Percentiles rank a stretch among this genome's conserved stretches.
These are phyloP conservation scores for Stenodera caucasica DNA, from an alignment of 2,888 invertebrate genomes.

Conservation along the genomic window DNA sequence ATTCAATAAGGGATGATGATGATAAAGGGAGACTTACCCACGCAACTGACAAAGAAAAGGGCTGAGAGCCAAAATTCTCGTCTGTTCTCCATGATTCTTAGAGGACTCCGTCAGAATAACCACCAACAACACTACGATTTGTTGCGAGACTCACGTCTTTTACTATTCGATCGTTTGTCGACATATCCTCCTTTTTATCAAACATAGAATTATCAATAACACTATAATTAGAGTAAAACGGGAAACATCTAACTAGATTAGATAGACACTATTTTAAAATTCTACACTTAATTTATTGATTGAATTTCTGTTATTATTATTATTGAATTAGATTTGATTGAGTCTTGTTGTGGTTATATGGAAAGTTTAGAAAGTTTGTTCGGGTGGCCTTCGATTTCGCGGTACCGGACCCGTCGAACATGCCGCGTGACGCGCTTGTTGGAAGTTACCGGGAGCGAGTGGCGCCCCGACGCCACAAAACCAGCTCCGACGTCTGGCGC, in stretches of 20 bases:
- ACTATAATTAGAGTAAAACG: neutral
- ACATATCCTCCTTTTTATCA: neutral
- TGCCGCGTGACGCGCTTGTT: conserved; percentile 42
- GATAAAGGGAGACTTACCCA: too few relatives aligned
- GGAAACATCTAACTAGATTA: conserved; percentile 10
- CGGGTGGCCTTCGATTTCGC: conserved; percentile 44
- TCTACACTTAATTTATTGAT: conserved; percentile 9
- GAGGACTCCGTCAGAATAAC: conserved; percentile 31
- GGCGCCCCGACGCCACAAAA: conserved; percentile 48
- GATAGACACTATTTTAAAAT: conserved; percentile 12
- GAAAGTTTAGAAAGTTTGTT: conserved; percentile 18
- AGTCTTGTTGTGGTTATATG: neutral
- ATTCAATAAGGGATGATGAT: neutral
- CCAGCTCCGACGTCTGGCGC: conserved; percentile 43
- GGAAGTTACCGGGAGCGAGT: conserved; percentile 44
- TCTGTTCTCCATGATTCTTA: conserved; percentile 42
- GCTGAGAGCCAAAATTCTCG: conserved; percentile 41
- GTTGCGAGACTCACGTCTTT: conserved; percentile 26
- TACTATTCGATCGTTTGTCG: conserved; percentile 17
- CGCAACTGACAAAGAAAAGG: conserved; percentile 41
- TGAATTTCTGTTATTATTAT: conserved; percentile 1
- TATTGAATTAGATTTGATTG: conserved; percentile 4
- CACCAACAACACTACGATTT: conserved; percentile 32
- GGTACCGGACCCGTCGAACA: conserved; percentile 39
- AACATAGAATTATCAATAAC: conserved; percentile 10